These are phyloP conservation scores for Antitype chi DNA, from an alignment of 2,888 invertebrate genomes.

Conservation along the genomic window DNA sequence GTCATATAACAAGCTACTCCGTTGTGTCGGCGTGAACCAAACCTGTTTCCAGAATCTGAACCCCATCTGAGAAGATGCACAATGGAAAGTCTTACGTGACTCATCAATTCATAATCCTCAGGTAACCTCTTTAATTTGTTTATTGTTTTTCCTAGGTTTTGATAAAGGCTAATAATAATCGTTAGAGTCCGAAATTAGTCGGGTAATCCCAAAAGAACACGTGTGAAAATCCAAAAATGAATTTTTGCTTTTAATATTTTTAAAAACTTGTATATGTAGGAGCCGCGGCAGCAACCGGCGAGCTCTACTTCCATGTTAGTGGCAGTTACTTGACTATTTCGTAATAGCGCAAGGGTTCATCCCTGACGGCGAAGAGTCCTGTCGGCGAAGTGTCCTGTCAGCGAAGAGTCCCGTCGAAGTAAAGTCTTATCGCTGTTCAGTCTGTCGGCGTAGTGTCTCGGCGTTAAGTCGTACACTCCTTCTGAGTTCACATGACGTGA, in stretches of 20 bases:
- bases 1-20: slow-evolving; percentile 9
- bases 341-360: no score
- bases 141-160: slow-evolving; percentile 10
- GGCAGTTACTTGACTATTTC: no score
- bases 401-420: no score
- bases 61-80: background rate
- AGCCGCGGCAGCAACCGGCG: no score
- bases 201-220: slow-evolving; percentile 1
- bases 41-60: slow-evolving; percentile 41
- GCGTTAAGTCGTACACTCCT: no score
- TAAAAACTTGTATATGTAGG: no score
- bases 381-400: no score
- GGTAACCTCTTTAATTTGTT: slow-evolving; percentile 9
- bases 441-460: no score
- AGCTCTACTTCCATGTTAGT: no score
- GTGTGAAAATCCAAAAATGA: background rate
- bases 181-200: background rate
- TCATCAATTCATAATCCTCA: background rate
- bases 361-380: no score
- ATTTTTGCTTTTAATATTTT: background rate
- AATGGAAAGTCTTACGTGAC: slow-evolving; percentile 25
- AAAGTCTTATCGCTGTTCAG: no score
- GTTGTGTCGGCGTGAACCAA: slow-evolving; percentile 19
- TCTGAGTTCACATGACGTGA: slow-evolving; percentile 13
- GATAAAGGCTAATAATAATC: background rate